Evolutionary conservation across 2,113 vertebrate species (phyloP).

Genomic region (Gymnogyps californianus): DNA sequence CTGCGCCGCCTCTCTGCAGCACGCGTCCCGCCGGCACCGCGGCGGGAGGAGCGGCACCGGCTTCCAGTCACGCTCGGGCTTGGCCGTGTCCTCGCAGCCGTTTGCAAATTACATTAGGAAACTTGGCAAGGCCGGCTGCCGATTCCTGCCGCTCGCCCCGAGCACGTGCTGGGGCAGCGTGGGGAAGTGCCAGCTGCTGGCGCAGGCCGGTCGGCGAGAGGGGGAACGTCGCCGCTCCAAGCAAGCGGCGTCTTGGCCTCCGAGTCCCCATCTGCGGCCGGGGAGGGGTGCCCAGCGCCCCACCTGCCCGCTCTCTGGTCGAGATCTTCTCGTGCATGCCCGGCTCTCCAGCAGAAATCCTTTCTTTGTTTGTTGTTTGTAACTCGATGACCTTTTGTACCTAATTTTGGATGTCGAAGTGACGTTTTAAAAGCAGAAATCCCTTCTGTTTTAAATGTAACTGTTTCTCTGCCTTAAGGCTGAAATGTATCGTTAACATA

Average conservation of each 20-base stretch:
- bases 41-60: background rate
- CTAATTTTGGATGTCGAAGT: background rate
- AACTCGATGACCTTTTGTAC: background rate
- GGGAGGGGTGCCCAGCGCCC: background rate
- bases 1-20: background rate
- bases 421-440: background rate
- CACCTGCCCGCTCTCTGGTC: background rate
- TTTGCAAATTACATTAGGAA: background rate
- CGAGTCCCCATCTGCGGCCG: background rate
- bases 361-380: background rate
- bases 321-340: background rate
- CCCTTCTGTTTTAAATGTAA: background rate
- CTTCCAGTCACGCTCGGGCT: background rate
- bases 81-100: background rate
- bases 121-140: background rate
- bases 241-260: background rate
- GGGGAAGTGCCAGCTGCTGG: slow-evolving; percentile 3
- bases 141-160: background rate
- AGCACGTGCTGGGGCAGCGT: background rate
- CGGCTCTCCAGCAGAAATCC: background rate
- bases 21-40: background rate
- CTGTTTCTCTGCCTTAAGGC: slow-evolving; percentile 73
- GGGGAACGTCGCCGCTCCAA: background rate
- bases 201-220: background rate
- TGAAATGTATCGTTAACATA: slow-evolving; percentile 12